Percentiles rank a stretch among this genome's conserved stretches.
These are phyloP conservation scores for Mustelus asterias DNA, from an alignment of 2,113 vertebrate genomes.

Conservation along the genomic window DNA sequence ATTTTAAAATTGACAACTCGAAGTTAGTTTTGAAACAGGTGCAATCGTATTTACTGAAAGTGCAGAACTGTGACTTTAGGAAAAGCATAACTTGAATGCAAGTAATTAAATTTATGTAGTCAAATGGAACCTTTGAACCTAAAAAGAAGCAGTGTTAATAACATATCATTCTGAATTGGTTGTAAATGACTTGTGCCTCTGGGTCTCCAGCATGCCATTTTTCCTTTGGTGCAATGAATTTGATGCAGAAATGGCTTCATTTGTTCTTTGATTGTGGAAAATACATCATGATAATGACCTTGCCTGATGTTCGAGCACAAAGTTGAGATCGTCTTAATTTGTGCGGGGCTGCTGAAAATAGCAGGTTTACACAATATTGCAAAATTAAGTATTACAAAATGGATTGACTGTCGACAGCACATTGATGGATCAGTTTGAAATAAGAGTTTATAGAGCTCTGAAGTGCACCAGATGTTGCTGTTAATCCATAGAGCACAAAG, in stretches of 20 bases:
- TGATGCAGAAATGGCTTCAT: constrained; percentile 30
- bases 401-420: neutral
- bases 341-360: neutral
- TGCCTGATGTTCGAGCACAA: constrained; percentile 23
- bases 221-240: constrained; percentile 22
- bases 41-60: neutral
- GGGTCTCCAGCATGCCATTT: constrained; percentile 13
- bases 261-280: constrained; percentile 21
- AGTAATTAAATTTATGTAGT: constrained; percentile 24
- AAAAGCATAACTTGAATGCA: neutral
- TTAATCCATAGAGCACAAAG: neutral
- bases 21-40: neutral
- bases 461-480: constrained; percentile 29
- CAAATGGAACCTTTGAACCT: constrained; percentile 24
- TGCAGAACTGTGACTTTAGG: neutral
- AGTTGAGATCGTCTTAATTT: neutral
- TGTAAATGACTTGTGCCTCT: constrained; percentile 32
- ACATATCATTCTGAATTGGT: constrained; percentile 25
- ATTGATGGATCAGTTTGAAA: constrained; percentile 25
- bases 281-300: constrained; percentile 23
- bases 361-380: neutral
- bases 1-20: neutral
- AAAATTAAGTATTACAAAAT: constrained; percentile 13
- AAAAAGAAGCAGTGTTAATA: constrained; percentile 12
- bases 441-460: constrained; percentile 12